These are phyloP conservation scores for Apis laboriosa DNA, from an alignment of 1,140 invertebrate species.

Conservation along the genomic window DNA sequence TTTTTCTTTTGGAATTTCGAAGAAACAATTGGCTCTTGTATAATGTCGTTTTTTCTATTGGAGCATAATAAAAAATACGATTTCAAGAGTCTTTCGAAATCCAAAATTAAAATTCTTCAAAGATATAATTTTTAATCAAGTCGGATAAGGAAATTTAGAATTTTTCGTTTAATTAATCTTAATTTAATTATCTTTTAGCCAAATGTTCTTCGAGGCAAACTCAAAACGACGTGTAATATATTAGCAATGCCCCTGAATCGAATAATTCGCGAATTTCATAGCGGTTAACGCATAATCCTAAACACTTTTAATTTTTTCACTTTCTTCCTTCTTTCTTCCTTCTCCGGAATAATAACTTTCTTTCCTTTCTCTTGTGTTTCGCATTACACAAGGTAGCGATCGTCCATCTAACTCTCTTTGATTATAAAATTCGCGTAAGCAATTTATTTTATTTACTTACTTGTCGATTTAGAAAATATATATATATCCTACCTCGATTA, in stretches of 20 bases:
- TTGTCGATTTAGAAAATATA: not conserved
- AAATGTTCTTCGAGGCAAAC: conserved; percentile 21
- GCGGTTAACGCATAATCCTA: conserved; percentile 21
- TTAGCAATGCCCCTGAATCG: conserved; percentile 45
- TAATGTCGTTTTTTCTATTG: not conserved
- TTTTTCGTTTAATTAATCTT: not conserved
- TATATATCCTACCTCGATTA: not conserved
- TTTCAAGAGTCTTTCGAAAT: no score
- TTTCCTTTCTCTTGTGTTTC: not conserved
- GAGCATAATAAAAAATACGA: no score
- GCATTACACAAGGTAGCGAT: not conserved
- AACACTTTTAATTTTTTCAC: not conserved
- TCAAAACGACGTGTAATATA: conserved; percentile 8
- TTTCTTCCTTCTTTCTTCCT: not conserved
- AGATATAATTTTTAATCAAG: conserved; percentile 51
- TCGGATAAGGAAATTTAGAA: conserved; percentile 15
- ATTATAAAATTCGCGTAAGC: not conserved
- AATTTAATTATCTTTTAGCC: not conserved
- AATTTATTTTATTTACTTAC: no score
- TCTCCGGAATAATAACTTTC: not conserved
- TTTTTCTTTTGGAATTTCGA: not conserved
- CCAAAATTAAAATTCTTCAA: conserved; percentile 55
- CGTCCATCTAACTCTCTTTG: not conserved
- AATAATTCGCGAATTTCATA: conserved; percentile 31
- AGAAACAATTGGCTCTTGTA: conserved; percentile 1